phyloP scores from a whole-genome alignment of 2,797 vertebrate species.

The Miichthys miiuy region DNA sequence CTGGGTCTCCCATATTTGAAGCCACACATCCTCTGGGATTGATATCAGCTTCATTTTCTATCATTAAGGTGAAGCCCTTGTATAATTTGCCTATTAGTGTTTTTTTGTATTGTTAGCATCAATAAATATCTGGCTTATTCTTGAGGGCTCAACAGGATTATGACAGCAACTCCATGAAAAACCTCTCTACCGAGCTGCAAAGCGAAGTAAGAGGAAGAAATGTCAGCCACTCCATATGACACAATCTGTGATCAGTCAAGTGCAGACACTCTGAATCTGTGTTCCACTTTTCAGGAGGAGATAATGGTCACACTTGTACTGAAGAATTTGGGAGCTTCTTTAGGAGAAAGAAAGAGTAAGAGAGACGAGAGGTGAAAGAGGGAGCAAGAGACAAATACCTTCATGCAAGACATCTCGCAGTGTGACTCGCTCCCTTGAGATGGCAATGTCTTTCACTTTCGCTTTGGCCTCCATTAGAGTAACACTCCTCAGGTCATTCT shows the following conservation, averaged over 20 bases:
- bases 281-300: not conserved
- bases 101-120: too few relatives aligned
- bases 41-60: too few relatives aligned
- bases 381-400: slow-evolving; percentile 84
- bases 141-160: too few relatives aligned
- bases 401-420: slow-evolving; percentile 96
- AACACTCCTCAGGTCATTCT: slow-evolving; percentile 97
- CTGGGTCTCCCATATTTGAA: too few relatives aligned
- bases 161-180: too few relatives aligned
- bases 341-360: not conserved
- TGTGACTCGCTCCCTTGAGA: slow-evolving; percentile 96
- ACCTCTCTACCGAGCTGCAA: not conserved
- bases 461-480: slow-evolving; percentile 97
- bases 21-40: too few relatives aligned
- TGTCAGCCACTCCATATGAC: not conserved
- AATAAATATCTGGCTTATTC: too few relatives aligned
- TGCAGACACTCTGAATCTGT: not conserved
- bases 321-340: not conserved
- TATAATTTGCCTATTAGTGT: too few relatives aligned
- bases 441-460: slow-evolving; percentile 98
- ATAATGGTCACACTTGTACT: not conserved
- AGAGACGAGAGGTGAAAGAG: not conserved
- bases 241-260: slow-evolving; percentile 9
- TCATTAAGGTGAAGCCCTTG: too few relatives aligned
- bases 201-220: slow-evolving; percentile 1